Base-by-base conservation (phyloP, 2,888 invertebrate genomes). In the Agrotis ipsilon region DNA sequence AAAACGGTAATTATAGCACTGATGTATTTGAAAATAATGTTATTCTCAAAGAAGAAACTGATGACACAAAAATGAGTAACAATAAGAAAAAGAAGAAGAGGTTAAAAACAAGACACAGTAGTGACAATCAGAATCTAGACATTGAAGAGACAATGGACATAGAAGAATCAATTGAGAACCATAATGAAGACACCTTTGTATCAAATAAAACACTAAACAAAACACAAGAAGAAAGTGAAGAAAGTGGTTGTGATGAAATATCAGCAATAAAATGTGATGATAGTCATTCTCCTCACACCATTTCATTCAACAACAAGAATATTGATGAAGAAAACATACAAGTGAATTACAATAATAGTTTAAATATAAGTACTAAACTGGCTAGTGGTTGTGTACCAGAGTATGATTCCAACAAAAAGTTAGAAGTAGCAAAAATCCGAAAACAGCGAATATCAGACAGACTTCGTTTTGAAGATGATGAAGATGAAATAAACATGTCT, bases 391-490 rank as follows among this genome's bases (percentile, higher is more conserved):
- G 14, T 54, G 14, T 49, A 48, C 13, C 21, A 48, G 51, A 62
- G n/a, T 39, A 43, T 55, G 14, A 54, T 43, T 54, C 39, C 3
- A 58, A 24, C 27, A 51, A 64, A 48, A 66, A 57, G n/a, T 58
- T 49, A 48, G 51, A 69, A 19, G 39, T 46, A 52, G 54, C 54
- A 21, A 65, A 51, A 24, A 62, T 59, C 54, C 84, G 69, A 75
- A 73, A 70, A 58, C 73, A 79, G 51, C 89, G 83, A 77, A 86
- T 93, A 75, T 90, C 92, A 49, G 94, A 94, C 48, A 90, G 90
- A 74, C 85, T 94, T 68, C 83, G 63, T 61, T 93, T 93, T 90
- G 94, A 94, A 85, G 92, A 93, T 64, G 91, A 92, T 43, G 85
- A 82, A 13, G 74, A 83, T 61, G 63, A 74, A 24, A 58, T 59